Percentiles rank a stretch among this genome's conserved stretches.
Evolutionary conservation across 2,797 vertebrate genomes (phyloP).

Genomic region (Chromobotia macracanthus): DNA sequence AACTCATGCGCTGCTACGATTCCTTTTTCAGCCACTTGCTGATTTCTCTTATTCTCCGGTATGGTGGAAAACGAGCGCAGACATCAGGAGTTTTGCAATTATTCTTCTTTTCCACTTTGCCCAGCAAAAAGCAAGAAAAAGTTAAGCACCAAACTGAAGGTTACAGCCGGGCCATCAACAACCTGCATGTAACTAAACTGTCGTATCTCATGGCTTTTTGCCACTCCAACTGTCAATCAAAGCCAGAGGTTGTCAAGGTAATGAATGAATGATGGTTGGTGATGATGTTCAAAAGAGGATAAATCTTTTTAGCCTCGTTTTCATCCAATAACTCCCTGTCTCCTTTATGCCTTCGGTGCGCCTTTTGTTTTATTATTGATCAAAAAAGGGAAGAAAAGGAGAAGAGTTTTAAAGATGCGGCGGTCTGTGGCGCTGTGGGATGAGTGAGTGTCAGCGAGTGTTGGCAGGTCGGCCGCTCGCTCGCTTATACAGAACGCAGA

Average conservation of each 20-base stretch:
- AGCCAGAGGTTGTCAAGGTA: slow-evolving; percentile 99
- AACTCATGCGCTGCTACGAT: slow-evolving; percentile 90
- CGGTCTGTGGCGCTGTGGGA: slow-evolving; percentile 83
- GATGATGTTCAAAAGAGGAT: slow-evolving; percentile 96
- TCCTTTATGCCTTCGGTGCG: slow-evolving; percentile 89
- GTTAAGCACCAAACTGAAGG: slow-evolving; percentile 90
- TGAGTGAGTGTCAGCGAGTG: slow-evolving; percentile 98
- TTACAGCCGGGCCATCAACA: slow-evolving; percentile 98
- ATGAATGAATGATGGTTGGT: slow-evolving; percentile 99
- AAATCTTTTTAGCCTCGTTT: slow-evolving; percentile 94
- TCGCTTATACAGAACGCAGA: slow-evolving; percentile 93
- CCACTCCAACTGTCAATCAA: slow-evolving; percentile 99
- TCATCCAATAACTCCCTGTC: slow-evolving; percentile 93
- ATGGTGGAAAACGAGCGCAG: slow-evolving; percentile 82
- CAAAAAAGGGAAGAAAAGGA: slow-evolving; percentile 62
- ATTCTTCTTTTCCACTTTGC: slow-evolving; percentile 82
- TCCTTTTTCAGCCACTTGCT: slow-evolving; percentile 85
- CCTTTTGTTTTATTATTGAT: slow-evolving; percentile 84
- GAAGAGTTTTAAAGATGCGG: slow-evolving; percentile 74
- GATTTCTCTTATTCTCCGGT: slow-evolving; percentile 89
- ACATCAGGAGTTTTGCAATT: slow-evolving; percentile 85
- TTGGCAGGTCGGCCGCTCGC: slow-evolving; percentile 98
- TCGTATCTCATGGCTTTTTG: slow-evolving; percentile 99
- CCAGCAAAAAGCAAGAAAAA: slow-evolving; percentile 74
- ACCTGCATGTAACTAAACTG: slow-evolving; percentile 98